phyloP scores from a whole-genome alignment of 2,888 invertebrate species.

The Amphipoea oculea region DNA sequence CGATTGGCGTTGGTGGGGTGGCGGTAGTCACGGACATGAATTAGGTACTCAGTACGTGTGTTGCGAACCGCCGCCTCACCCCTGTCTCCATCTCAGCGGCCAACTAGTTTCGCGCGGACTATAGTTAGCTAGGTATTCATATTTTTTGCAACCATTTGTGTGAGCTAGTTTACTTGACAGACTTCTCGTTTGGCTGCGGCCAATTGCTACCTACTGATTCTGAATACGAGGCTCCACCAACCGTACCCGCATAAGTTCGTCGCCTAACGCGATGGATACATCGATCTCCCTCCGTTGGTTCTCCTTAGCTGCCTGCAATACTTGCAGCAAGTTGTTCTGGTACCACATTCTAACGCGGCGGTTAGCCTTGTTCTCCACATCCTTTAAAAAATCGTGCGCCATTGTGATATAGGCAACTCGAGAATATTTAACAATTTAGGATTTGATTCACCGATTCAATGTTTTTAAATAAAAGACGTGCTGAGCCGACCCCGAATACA shows the following conservation, averaged over 20 bases:
- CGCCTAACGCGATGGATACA: constrained; percentile 76
- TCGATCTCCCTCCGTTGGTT: constrained; percentile 82
- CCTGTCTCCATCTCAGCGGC: too few relatives aligned
- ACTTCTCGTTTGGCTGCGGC: neutral
- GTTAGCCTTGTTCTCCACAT: constrained; percentile 70
- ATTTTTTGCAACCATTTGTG: neutral
- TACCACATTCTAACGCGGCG: constrained; percentile 80
- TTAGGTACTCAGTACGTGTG: too few relatives aligned
- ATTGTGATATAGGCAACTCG: constrained; percentile 54
- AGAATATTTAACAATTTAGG: neutral
- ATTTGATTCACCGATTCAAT: constrained; percentile 21
- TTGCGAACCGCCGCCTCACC: too few relatives aligned
- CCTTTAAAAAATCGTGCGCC: constrained; percentile 75
- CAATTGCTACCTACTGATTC: neutral
- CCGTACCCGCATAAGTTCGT: constrained; percentile 76
- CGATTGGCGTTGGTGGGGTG: too few relatives aligned
- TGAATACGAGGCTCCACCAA: neutral
- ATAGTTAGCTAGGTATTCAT: too few relatives aligned
- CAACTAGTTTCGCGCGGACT: too few relatives aligned
- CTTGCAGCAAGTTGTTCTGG: constrained; percentile 76
- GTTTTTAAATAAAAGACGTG: neutral
- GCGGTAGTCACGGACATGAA: too few relatives aligned
- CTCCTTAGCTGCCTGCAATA: constrained; percentile 80
- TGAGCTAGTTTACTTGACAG: neutral
- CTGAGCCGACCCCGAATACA: too few relatives aligned